Percentiles rank a stretch among this genome's conserved stretches.
phyloP scores from a whole-genome alignment of 2,888 invertebrate species.

The Erynnis tages region DNA sequence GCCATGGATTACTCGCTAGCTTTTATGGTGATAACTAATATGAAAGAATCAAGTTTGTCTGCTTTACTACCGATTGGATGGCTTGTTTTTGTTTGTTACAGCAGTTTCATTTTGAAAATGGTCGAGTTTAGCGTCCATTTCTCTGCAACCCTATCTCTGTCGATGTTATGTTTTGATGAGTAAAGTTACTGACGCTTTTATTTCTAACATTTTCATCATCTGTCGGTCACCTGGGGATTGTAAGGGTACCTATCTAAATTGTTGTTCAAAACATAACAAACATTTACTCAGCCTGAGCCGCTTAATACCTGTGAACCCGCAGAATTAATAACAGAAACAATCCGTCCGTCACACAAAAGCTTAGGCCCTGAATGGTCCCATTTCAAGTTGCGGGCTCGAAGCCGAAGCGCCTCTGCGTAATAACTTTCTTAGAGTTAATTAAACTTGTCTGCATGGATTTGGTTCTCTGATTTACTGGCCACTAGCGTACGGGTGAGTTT shows the following conservation, averaged over 20 bases:
- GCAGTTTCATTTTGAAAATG: slow-evolving; percentile 44
- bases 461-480: slow-evolving; percentile 55
- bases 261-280: too few relatives aligned
- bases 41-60: slow-evolving; percentile 52
- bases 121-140: slow-evolving; percentile 26
- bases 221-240: too few relatives aligned
- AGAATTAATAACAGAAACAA: slow-evolving; percentile 29
- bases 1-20: slow-evolving; percentile 43
- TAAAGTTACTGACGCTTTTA: too few relatives aligned
- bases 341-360: slow-evolving; percentile 21
- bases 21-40: slow-evolving; percentile 63
- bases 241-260: too few relatives aligned
- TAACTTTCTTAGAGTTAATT: slow-evolving; percentile 59
- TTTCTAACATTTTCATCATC: too few relatives aligned
- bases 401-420: slow-evolving; percentile 29
- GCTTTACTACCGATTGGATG: slow-evolving; percentile 45
- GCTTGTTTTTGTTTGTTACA: slow-evolving; percentile 47
- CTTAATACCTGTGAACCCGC: slow-evolving; percentile 18
- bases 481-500: slow-evolving; percentile 42
- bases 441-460: slow-evolving; percentile 51
- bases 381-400: slow-evolving; percentile 37
- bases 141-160: slow-evolving; percentile 15
- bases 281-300: background rate
- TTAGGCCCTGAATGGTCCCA: slow-evolving; percentile 24
- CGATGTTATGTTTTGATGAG: slow-evolving; percentile 6